Base-by-base conservation (phyloP, 1,140 invertebrate genomes). In the Leptinotarsa undecemlineata region DNA sequence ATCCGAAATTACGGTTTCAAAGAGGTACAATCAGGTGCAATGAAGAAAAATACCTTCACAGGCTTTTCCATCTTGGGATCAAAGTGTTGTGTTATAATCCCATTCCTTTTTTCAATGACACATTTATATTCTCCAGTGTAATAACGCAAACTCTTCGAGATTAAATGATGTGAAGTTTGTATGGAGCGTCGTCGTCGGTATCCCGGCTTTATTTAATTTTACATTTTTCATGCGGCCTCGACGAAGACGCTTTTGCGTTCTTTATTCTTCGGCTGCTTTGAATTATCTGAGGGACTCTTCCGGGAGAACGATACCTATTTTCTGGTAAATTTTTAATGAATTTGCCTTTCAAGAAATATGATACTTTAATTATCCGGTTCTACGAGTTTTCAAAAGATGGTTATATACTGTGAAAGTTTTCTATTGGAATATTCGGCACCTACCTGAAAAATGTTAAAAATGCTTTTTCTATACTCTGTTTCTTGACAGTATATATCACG, bases 111-210 rank as follows among this genome's bases (percentile, higher is more conserved):
- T 42, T 8, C 33, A 42, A 8, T 57, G 51, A 57, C 51, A 57
- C 51, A 57, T 57, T 57, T 57, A 57, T 57, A 57, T 57, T 2
- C 51, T 14, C 51, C 17, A 57, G 51, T 17, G 51, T 19, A 57
- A 57, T 57, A 57, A 15, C 15, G 51, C 51, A 57, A 3, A 57
- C 2, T 57, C 1, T 57, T 19, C 15, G 51, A 57, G 51, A 57
- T 15, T 57, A 57, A 57, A 57, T 57, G n/a, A 57, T 57, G 51
- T 57, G 51, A 57, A 57, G 51, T 57, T 57, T 57, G 51, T 19
- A 57, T 57, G 51, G 51, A 57, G 51, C 51, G 51, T 57, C 6
- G n/a, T 17, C 51, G 51, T 57, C n/a, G n/a, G 51, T 42, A 42
- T 42, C 33, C 33, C 17, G 51, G 51, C 51, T 57, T 57, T 57